phyloP scores from a whole-genome alignment of 2,888 invertebrate genomes.

The Pollenia labialis region DNA sequence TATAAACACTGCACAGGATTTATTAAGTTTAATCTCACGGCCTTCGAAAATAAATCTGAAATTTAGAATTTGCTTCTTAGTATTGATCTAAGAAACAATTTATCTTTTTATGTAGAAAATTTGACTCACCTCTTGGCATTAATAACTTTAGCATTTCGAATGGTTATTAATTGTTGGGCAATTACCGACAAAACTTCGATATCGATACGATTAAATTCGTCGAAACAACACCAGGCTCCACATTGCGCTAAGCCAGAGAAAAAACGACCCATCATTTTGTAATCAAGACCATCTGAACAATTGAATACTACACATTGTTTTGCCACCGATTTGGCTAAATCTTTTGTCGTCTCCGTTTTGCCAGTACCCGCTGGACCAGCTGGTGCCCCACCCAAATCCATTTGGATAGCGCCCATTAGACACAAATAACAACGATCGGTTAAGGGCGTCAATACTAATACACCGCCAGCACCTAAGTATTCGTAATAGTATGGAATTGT shows the following conservation, averaged over 20 bases:
- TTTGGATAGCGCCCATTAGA: constrained; percentile 94
- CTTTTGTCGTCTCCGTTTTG: constrained; percentile 96
- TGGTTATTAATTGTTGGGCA: constrained; percentile 94
- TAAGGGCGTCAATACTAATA: constrained; percentile 94
- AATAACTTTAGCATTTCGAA: constrained; percentile 92
- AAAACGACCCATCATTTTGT: constrained; percentile 91
- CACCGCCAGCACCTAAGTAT: constrained; percentile 93
- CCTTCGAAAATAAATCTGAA: constrained; percentile 94
- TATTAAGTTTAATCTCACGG: constrained; percentile 92
- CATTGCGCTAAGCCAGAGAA: constrained; percentile 95
- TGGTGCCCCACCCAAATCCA: constrained; percentile 94
- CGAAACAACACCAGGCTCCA: constrained; percentile 97
- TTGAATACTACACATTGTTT: constrained; percentile 96
- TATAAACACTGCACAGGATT: constrained; percentile 93
- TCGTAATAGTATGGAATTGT: constrained; percentile 94
- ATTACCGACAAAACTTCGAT: constrained; percentile 96
- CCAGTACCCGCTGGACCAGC: constrained; percentile 95
- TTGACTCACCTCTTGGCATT: constrained; percentile 84
- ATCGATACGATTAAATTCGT: constrained; percentile 95
- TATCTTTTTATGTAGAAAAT: neutral
- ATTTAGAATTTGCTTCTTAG: neutral
- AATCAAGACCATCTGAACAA: constrained; percentile 90
- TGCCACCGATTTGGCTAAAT: constrained; percentile 93
- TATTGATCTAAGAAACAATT: neutral
- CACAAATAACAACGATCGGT: constrained; percentile 95